phyloP scores from a whole-genome alignment of 1,140 invertebrate species.

The Anagrus nilaparvatae region DNA sequence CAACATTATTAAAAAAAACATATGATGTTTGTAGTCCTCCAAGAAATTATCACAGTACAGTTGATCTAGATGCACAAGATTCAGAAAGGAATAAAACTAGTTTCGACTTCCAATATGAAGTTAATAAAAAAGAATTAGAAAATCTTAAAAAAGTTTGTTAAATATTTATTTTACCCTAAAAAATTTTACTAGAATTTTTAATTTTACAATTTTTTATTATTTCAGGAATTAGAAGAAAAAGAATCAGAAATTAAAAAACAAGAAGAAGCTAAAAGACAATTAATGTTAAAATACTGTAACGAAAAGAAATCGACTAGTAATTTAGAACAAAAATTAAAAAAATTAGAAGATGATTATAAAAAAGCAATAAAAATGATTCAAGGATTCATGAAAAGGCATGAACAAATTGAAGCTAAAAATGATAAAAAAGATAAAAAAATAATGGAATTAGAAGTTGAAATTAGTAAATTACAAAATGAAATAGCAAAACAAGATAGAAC shows the following conservation, averaged over 20 bases:
- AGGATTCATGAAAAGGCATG: constrained; percentile 32
- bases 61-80: constrained; percentile 25
- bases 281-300: constrained; percentile 30
- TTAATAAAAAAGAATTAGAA: constrained; percentile 2
- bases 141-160: not conserved
- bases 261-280: constrained; percentile 31
- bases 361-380: constrained; percentile 36
- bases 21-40: constrained; percentile 16
- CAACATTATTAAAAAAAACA: not conserved
- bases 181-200: no score
- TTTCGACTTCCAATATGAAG: not conserved
- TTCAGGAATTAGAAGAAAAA: constrained; percentile 32
- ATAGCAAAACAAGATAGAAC: constrained; percentile 13
- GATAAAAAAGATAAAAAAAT: constrained; percentile 32
- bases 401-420: constrained; percentile 24
- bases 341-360: constrained; percentile 28
- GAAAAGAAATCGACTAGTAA: constrained; percentile 23
- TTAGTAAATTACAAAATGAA: constrained; percentile 25
- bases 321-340: constrained; percentile 26
- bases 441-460: constrained; percentile 25
- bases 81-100: constrained; percentile 6
- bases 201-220: constrained; percentile 7
- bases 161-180: not conserved
- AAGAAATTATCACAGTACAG: constrained; percentile 19
- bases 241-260: constrained; percentile 25